Conservation (phyloP, 37 sponge, comb jelly and placozoan species). For the Theonella swinhoei region DNA sequence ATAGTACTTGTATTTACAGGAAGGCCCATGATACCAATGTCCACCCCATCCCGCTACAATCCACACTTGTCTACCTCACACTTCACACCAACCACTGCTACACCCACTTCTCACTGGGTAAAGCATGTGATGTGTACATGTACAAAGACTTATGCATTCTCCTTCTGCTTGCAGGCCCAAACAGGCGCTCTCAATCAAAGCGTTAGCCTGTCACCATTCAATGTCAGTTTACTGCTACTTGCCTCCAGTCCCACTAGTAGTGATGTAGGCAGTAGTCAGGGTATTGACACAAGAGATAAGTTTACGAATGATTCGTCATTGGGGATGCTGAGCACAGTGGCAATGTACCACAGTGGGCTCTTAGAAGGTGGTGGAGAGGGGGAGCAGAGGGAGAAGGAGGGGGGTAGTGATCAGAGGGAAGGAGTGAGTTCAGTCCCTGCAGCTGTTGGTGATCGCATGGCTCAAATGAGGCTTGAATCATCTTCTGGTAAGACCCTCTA, state of each 20-base stretch:
- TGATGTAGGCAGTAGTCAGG: background rate
- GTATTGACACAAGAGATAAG: background rate
- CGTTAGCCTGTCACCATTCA: constrained; percentile 34
- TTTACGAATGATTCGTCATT: constrained; percentile 18
- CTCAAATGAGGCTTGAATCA: background rate
- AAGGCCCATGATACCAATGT: background rate
- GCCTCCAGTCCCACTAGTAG: background rate
- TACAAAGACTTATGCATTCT: too few relatives aligned
- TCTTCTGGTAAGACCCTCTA: background rate
- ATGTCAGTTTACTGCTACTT: constrained; percentile 8
- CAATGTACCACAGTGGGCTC: constrained; percentile 34
- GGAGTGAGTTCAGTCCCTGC: too few relatives aligned
- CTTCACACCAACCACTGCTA: background rate
- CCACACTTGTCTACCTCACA: background rate
- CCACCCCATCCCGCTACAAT: background rate
- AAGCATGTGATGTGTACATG: background rate
- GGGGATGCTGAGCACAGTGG: constrained; percentile 56
- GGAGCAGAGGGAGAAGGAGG: too few relatives aligned
- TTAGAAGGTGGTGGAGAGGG: too few relatives aligned
- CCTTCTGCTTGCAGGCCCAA: too few relatives aligned
- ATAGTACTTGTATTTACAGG: background rate
- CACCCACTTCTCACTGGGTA: background rate
- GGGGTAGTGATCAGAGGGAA: too few relatives aligned
- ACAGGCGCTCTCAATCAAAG: constrained; percentile 1
- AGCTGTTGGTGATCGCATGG: background rate